Conservation (phyloP, 2,797 vertebrate genomes). For the Coreius guichenoti region DNA sequence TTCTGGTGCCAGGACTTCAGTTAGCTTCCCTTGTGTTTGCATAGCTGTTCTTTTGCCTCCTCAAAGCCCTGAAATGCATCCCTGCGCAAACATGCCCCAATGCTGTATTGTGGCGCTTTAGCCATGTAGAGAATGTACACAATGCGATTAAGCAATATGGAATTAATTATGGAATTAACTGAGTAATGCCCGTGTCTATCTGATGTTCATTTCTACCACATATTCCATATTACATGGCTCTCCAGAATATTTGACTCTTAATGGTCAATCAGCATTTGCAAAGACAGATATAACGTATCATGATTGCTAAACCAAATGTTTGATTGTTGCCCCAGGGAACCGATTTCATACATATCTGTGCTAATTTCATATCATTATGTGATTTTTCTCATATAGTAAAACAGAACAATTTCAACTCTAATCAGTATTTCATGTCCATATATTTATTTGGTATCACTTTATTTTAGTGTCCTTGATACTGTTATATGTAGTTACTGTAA, state of each 20-base stretch:
- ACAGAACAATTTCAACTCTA: too few species aligned
- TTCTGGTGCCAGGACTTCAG: constrained; percentile 45
- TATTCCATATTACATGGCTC: neutral
- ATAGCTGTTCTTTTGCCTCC: constrained; percentile 51
- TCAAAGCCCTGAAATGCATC: constrained; percentile 13
- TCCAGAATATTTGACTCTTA: neutral
- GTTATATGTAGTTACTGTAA: too few species aligned
- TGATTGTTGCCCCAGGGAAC: too few species aligned
- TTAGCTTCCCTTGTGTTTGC: constrained; percentile 49
- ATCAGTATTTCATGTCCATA: too few species aligned
- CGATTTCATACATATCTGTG: too few species aligned
- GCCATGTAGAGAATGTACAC: neutral
- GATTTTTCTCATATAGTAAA: too few species aligned
- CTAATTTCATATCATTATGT: too few species aligned
- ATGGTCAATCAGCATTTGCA: neutral
- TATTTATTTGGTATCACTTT: too few species aligned
- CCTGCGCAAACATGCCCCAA: constrained; percentile 26
- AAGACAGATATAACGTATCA: neutral
- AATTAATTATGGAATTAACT: neutral
- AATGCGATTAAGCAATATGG: neutral
- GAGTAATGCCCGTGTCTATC: neutral
- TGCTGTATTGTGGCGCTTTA: neutral
- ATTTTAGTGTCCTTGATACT: too few species aligned
- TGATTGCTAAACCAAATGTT: too few species aligned
- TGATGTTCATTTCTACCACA: neutral